Base-by-base conservation (phyloP, 2,888 invertebrate genomes). In the Zhuqinia jingwanae region DNA sequence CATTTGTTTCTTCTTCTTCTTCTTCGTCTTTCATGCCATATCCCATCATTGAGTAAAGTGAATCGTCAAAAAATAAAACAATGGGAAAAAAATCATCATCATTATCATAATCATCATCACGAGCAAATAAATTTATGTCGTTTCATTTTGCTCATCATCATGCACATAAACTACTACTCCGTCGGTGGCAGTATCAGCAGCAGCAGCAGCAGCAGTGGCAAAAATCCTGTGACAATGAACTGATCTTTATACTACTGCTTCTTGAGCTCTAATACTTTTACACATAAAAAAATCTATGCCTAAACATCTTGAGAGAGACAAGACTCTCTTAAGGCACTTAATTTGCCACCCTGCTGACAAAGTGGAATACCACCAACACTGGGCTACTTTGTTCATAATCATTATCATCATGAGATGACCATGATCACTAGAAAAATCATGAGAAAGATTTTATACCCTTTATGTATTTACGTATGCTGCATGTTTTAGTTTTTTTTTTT, bases 271-370 rank as follows among this genome's bases (percentile, higher is more conserved):
- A 8, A n/a, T 42, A 22, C 45, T 68, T 25, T n/a, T 20, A 60
- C 60, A 45, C 42, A 68, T 68, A 27, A 68, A 68, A 45, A 68
- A 22, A 20, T 68, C 68, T 22, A n/a, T n/a, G n/a, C n/a, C n/a
- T n/a, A n/a, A 30, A 63, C 47, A 22, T 11, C 22, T 20, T 10
- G n/a, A 63, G 36, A 36, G 36, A 36, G 36, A 68, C 65, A 42
- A 70, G n/a, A 75, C 58, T 76, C 76, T 56, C 22, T 58, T 30
- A 45, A 77, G 45, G 77, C 42, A 77, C 56, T 80, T 81, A 81
- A 86, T 86, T 81, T 86, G 81, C 86, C 86, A 86, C 86, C 86
- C 80, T 86, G 81, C 86, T 86, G 86, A 53, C 65, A 85, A n/a
- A 58, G 58, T 17, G 30, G 81, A 60, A 73, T 70, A 73, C 58